Evolutionary conservation across 1,140 invertebrate species (phyloP).

Genomic region (Caenorhabditis latens): DNA sequence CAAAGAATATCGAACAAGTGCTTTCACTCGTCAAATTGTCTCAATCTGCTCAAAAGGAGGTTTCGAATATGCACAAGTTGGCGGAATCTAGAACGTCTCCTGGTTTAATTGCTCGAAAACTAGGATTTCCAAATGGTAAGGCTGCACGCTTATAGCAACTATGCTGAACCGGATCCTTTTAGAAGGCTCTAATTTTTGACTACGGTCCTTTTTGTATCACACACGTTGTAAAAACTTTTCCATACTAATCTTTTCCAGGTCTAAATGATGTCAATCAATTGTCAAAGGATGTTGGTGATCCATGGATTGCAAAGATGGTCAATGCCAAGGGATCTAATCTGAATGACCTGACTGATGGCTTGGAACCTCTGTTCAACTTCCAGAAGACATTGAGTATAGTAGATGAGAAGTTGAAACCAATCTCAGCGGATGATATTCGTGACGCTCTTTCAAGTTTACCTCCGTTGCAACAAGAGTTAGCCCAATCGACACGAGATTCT

Average conservation of each 20-base stretch:
- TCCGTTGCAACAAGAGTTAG: background rate
- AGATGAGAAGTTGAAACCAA: background rate
- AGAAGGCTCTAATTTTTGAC: no score
- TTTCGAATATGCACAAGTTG: background rate
- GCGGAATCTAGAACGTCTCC: background rate
- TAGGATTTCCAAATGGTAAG: background rate
- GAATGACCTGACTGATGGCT: background rate
- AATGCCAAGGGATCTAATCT: background rate
- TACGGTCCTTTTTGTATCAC: no score
- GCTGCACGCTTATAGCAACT: no score
- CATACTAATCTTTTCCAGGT: background rate
- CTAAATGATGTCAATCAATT: background rate
- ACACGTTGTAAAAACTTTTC: no score
- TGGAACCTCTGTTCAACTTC: background rate
- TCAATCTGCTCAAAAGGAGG: background rate
- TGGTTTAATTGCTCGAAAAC: background rate
- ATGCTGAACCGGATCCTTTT: no score
- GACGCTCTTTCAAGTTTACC: background rate
- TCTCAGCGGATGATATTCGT: background rate
- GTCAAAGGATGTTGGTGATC: background rate
- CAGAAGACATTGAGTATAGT: background rate
- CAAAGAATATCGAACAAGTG: background rate
- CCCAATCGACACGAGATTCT: background rate
- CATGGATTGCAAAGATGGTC: background rate
- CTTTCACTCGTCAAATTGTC: background rate